A percentile compares a stretch with the other conserved stretches of the same genome.
These are phyloP conservation scores for Rhadinocentrus ornatus DNA, from an alignment of 2,797 vertebrate species.

Conservation along the genomic window DNA sequence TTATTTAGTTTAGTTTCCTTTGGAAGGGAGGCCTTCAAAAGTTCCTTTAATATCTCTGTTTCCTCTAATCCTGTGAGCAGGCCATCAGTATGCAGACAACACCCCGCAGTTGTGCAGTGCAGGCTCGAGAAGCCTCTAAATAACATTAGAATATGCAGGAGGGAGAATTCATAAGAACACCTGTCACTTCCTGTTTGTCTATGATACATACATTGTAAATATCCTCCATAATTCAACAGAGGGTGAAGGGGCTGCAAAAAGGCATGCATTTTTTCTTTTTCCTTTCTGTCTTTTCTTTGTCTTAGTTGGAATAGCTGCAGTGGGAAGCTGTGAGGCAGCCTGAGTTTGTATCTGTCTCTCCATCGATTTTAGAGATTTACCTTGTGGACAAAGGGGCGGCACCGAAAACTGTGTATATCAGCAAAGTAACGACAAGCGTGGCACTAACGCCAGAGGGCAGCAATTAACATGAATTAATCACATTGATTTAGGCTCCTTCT, in stretches of 20 bases:
- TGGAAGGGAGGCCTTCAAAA: slow-evolving; percentile 22
- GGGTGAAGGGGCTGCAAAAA: slow-evolving; percentile 1
- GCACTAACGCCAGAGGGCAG: slow-evolving; percentile 67
- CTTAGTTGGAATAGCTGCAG: slow-evolving; percentile 47
- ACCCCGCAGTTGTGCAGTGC: slow-evolving; percentile 62
- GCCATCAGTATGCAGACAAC: slow-evolving; percentile 73
- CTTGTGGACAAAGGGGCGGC: slow-evolving; percentile 48
- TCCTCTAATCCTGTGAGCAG: slow-evolving; percentile 33
- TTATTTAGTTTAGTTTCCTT: slow-evolving; percentile 11
- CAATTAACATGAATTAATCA: slow-evolving; percentile 78
- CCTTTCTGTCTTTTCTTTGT: slow-evolving; percentile 9
- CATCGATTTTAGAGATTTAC: slow-evolving; percentile 71
- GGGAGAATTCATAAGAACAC: slow-evolving; percentile 65
- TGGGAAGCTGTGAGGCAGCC: slow-evolving; percentile 52
- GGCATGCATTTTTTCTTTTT: slow-evolving; percentile 1
- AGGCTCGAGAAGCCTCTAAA: slow-evolving; percentile 62
- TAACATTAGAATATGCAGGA: slow-evolving; percentile 66
- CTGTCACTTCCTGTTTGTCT: slow-evolving; percentile 70
- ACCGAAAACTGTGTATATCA: slow-evolving; percentile 65
- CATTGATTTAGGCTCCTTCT: slow-evolving; percentile 68
- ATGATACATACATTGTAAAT: slow-evolving; percentile 70
- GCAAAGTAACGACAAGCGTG: slow-evolving; percentile 62
- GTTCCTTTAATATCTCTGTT: slow-evolving; percentile 18
- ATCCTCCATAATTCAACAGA: slow-evolving; percentile 53
- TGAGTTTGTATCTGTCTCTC: slow-evolving; percentile 61